Conservation (phyloP, 2,797 vertebrate genomes). For the Mormyrus proboscirostris region DNA sequence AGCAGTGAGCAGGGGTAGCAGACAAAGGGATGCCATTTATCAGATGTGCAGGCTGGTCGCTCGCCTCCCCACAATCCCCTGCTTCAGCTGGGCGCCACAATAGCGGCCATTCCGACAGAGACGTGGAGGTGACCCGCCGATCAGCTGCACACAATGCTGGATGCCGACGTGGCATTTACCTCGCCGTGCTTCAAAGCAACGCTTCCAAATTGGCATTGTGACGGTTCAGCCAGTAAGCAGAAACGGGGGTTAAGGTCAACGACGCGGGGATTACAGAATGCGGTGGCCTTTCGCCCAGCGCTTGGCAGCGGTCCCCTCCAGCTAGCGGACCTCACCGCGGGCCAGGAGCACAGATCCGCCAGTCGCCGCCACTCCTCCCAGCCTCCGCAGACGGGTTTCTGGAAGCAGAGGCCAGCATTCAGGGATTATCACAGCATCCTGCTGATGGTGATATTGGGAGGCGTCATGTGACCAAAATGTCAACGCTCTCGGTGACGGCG, state of each 20-base stretch:
- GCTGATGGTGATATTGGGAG: not conserved
- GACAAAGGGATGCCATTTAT: not conserved
- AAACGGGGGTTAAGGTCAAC: not conserved
- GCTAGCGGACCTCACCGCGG: not conserved
- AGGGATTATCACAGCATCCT: not conserved
- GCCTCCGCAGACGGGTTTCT: not conserved
- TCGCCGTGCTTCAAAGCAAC: not conserved
- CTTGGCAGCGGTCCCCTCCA: not conserved
- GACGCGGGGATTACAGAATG: not conserved
- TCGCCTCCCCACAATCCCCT: not conserved
- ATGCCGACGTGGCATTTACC: not conserved
- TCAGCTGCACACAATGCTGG: not conserved
- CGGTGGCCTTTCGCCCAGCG: not conserved
- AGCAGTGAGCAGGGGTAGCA: not conserved
- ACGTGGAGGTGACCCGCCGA: not conserved
- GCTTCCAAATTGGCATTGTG: not conserved
- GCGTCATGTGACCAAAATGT: not conserved
- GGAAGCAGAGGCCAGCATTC: not conserved
- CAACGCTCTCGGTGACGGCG: not conserved
- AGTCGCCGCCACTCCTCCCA: not conserved
- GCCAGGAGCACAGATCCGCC: not conserved
- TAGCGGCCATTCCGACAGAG: not conserved
- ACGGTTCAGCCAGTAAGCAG: not conserved
- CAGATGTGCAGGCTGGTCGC: not conserved
- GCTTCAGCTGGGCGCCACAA: not conserved